Base-by-base conservation (phyloP, 2,888 invertebrate species). In the Lasioglossum vierecki region DNA sequence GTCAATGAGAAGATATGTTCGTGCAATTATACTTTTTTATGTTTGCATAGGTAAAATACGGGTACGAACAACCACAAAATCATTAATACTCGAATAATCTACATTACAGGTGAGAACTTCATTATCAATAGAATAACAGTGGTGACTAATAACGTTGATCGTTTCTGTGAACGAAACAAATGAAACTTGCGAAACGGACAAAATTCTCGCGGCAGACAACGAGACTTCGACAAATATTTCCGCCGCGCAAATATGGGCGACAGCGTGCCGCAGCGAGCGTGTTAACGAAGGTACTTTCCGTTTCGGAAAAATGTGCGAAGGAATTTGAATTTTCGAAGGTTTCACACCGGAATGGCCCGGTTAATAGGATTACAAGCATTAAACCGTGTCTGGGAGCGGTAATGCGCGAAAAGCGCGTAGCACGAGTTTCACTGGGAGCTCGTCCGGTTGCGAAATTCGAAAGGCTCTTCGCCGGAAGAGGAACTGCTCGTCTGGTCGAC, bases 351-450 rank as follows among this genome's bases (percentile, higher is more conserved):
- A 26, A 30, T 63, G 63, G 26, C 63, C 63, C 30, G 5, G 30
- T 18, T 75, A 57, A 75, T 75, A 26, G 75, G 75, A 75, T 75
- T 75, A 75, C 75, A 57, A 4, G 18, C 5, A 30, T 63, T 63
- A 63, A 63, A 63, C 30, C 63, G 30, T 30, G 63, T 30, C 30
- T 18, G 15, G 30, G 30, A 30, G 1, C 63, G 18, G 63, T 63
- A 63, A 63, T 63, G 63, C 30, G 63, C 63, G 63, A 63, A 63
- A 63, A 63, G 63, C 63, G 63, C 63, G 63, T 63, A 30, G 30
- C 30, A 30, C 30, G 30, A 30, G 6, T 30, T 18, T 30, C 30
- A 18, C 18, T 30, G 63, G 30, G 30, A 30, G 26, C 30, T 30
- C 30, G 30, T 63, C 26, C 57, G 57, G 41, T 39, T 39, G 75